Evolutionary conservation across 2,797 vertebrate genomes (phyloP).

Genomic region (Pangasius sanitwongsei): DNA sequence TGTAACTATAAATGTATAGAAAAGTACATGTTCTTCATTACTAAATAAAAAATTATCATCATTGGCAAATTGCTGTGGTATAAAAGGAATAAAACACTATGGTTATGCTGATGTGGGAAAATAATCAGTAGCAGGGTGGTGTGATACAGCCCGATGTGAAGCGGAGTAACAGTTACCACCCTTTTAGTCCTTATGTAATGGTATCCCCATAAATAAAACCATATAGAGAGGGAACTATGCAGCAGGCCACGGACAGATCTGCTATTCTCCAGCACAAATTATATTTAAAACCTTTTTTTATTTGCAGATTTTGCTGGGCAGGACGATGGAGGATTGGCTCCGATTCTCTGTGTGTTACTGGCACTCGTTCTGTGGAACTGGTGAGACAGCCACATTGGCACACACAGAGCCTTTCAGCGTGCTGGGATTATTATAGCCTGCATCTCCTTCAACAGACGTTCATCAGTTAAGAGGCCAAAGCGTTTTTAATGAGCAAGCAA

Average conservation of each 20-base stretch:
- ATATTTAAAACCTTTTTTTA: neutral
- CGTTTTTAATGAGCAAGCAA: constrained; percentile 31
- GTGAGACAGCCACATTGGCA: constrained; percentile 47
- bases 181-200: constrained; percentile 1
- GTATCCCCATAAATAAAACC: neutral
- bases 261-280: neutral
- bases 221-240: neutral
- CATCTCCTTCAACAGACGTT: constrained; percentile 23
- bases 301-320: constrained; percentile 68
- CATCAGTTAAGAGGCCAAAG: constrained; percentile 28
- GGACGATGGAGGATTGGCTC: constrained; percentile 75
- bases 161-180: neutral
- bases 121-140: neutral
- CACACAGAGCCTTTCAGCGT: neutral
- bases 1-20: neutral
- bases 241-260: neutral
- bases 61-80: neutral
- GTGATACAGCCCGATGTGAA: neutral
- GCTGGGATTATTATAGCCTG: constrained; percentile 39
- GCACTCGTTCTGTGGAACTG: constrained; percentile 73
- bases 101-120: neutral
- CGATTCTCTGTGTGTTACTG: constrained; percentile 75
- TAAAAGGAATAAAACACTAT: neutral
- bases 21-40: neutral
- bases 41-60: neutral